A percentile compares a stretch with the other conserved stretches of the same genome.
phyloP scores from a whole-genome alignment of 2,797 vertebrate genomes.

The Limnodromus scolopaceus region DNA sequence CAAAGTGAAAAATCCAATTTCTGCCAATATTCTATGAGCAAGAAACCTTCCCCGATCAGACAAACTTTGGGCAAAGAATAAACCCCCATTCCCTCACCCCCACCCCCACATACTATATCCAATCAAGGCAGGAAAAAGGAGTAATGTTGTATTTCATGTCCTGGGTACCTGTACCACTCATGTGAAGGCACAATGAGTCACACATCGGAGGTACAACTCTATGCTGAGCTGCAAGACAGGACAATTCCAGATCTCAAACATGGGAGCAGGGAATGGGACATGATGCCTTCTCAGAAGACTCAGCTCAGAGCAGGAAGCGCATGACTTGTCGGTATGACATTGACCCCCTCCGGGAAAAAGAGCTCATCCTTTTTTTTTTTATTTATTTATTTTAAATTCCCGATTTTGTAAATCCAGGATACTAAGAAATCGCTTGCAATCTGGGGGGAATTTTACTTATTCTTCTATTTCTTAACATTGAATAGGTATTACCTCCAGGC shows the following conservation, averaged over 20 bases:
- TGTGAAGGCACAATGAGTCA: background rate
- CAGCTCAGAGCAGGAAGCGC: background rate
- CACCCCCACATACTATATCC: fast-evolving
- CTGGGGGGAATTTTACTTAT: background rate
- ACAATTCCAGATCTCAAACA: background rate
- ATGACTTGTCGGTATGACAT: background rate
- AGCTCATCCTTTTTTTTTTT: background rate
- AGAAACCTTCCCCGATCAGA: background rate
- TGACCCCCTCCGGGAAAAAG: background rate
- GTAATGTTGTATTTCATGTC: background rate
- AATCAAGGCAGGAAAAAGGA: background rate
- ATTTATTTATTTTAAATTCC: background rate
- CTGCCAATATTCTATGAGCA: background rate
- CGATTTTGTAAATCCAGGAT: background rate
- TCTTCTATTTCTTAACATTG: background rate
- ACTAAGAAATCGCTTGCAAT: background rate
- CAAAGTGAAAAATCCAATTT: background rate
- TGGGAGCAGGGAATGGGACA: background rate
- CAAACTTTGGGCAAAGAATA: background rate
- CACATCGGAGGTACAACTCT: background rate
- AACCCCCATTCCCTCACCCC: background rate
- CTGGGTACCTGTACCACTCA: background rate
- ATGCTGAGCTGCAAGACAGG: background rate
- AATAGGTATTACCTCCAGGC: background rate
- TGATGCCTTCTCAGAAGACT: background rate